Evolutionary conservation across 2,113 vertebrate species (phyloP).

Genomic region (Calyptomena viridis): DNA sequence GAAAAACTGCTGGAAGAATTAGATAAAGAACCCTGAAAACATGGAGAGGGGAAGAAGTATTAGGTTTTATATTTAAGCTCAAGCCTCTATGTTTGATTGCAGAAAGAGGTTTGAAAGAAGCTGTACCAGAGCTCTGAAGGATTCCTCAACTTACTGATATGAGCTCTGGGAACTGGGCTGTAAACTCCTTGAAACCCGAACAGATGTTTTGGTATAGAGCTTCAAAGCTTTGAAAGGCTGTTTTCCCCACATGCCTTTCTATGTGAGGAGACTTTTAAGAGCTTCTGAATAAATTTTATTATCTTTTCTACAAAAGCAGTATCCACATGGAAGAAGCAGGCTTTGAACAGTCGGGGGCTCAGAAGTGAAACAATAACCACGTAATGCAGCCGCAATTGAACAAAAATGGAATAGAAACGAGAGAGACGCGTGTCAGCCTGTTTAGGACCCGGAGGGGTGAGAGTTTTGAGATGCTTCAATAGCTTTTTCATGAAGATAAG

Average conservation of each 20-base stretch:
- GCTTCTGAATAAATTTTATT: constrained; percentile 17
- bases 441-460: not conserved
- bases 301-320: not conserved
- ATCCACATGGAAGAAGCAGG: not conserved
- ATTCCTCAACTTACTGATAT: not conserved
- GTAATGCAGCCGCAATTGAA: not conserved
- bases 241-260: not conserved
- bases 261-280: constrained; percentile 29
- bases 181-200: not conserved
- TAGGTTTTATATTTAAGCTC: not conserved
- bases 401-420: not conserved
- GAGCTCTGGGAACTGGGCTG: constrained; percentile 20
- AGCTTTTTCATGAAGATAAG: constrained; percentile 34
- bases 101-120: not conserved
- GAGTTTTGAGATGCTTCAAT: constrained; percentile 32
- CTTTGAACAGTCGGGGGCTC: not conserved
- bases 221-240: constrained; percentile 22
- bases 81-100: not conserved
- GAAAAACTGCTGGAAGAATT: not conserved
- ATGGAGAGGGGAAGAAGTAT: not conserved
- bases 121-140: not conserved
- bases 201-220: constrained; percentile 41
- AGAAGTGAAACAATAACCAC: not conserved
- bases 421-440: not conserved
- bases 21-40: not conserved